Percentiles rank a stretch among this genome's conserved stretches.
Evolutionary conservation across 1,140 invertebrate species (phyloP).

Genomic region (Homarus americanus): DNA sequence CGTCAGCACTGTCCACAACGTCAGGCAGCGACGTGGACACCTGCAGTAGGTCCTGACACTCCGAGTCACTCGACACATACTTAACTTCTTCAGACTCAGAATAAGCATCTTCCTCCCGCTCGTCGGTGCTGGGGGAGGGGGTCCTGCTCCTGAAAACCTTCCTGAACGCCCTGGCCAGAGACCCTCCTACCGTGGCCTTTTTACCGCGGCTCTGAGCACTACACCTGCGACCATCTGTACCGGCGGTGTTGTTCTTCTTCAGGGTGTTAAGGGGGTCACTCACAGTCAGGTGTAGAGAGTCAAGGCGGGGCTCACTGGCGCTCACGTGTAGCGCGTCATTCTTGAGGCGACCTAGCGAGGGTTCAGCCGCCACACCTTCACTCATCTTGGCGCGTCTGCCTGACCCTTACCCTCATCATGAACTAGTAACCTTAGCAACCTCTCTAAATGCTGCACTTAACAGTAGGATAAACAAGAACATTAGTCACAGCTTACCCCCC

Average conservation of each 20-base stretch:
- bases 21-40: neutral
- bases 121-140: constrained; percentile 62
- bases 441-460: neutral
- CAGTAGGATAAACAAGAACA: neutral
- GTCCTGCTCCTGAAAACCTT: constrained; percentile 65
- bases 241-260: constrained; percentile 36
- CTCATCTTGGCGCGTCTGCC: constrained; percentile 21
- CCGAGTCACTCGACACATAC: constrained; percentile 44
- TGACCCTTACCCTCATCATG: constrained; percentile 7
- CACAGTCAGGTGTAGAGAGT: constrained; percentile 38
- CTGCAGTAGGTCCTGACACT: constrained; percentile 44
- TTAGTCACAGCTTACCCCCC: too few relatives aligned
- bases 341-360: neutral
- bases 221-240: constrained; percentile 2
- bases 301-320: constrained; percentile 10
- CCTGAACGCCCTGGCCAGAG: constrained; percentile 54
- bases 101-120: constrained; percentile 39
- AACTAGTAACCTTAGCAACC: neutral
- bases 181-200: constrained; percentile 35
- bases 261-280: constrained; percentile 44
- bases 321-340: neutral
- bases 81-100: constrained; percentile 38
- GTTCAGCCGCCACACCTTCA: neutral
- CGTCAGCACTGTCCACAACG: neutral
- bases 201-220: constrained; percentile 5